Evolutionary conservation across 2,888 invertebrate genomes (phyloP), one percentile per base, ranked within the genome.

Genomic region (Amiota minor): DNA sequence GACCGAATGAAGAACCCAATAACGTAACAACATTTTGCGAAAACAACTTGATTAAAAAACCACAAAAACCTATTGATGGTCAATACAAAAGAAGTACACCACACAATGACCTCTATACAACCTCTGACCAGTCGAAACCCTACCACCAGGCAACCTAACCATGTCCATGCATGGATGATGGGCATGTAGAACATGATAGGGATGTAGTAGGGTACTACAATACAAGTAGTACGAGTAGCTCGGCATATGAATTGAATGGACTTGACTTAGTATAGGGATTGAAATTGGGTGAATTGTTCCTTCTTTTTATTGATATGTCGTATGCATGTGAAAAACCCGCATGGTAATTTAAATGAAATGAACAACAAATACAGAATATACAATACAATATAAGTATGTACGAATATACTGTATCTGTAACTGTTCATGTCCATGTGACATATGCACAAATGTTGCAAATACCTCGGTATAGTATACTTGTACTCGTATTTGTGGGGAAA

Each of bases 21-120:
- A 16, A 50, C 75, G 73, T 73, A 79, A 69, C 68, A 74, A 75
- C 77, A 74, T 83, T 78, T 78, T 81, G 77, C 76, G 71, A 79
- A 78, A 80, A 79, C 84, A 82, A 81, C 84, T 83, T 83, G 84
- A 83, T 83, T 85, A 83, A 83, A 85, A 84, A 85, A 75, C 83
- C 85, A 85, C 85, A 83, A 82, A 80, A 76, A 73, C 61, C 69
- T 76, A 45, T 62, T 72, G 75, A 71, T 50, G 76, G 64, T 65
- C 71, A 72, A 72, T 72, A 72, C 71, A 72, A 62, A 64, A 68
- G 67, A 12, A 45, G 18, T 6, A 10, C 59, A 59, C 16, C 59
- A 20, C 59, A 59, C 59, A 59, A 59, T 59, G 59, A 59, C 59
- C 59, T 20, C 16, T 20, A 59, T 50, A 35, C 35, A 35, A 35